A percentile compares a stretch with the other conserved stretches of the same genome.
These are phyloP conservation scores for Albula goreensis DNA, from an alignment of 2,113 vertebrate species.

Conservation along the genomic window DNA sequence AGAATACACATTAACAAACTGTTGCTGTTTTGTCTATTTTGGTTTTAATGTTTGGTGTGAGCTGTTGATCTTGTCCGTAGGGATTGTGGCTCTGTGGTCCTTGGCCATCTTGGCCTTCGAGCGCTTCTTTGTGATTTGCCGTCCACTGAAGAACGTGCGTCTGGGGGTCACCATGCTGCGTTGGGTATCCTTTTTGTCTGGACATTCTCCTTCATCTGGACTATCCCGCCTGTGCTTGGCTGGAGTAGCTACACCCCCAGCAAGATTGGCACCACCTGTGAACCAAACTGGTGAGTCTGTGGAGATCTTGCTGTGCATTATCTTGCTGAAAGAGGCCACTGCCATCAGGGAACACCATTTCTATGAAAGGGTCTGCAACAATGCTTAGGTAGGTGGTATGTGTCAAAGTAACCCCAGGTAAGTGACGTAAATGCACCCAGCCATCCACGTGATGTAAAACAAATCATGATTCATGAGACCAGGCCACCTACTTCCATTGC, in stretches of 20 bases:
- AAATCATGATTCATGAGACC: too few species aligned
- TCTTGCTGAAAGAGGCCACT: too few species aligned
- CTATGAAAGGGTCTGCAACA: too few species aligned
- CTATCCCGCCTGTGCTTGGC: conserved; percentile 80
- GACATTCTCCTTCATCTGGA: conserved; percentile 86
- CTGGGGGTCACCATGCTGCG: conserved; percentile 71
- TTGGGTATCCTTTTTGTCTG: conserved; percentile 82
- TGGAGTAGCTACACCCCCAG: conserved; percentile 90
- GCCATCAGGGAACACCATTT: too few species aligned
- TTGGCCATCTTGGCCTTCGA: conserved; percentile 84
- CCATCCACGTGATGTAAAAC: too few species aligned
- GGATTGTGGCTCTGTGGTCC: conserved; percentile 89
- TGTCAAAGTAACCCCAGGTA: too few species aligned
- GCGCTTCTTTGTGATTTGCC: conserved; percentile 80
- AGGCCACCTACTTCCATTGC: too few species aligned
- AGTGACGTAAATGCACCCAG: too few species aligned
- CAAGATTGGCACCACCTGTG: conserved; percentile 90
- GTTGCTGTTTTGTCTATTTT: too few species aligned
- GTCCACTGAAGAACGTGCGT: conserved; percentile 68
- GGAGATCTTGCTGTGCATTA: too few species aligned
- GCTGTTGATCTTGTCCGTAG: conserved; percentile 51
- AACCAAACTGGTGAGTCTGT: conserved; percentile 85
- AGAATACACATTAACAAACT: too few species aligned
- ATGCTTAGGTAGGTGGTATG: too few species aligned
- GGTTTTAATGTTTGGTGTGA: neutral